phyloP scores from a whole-genome alignment of 2,797 vertebrate species.

The Sibirionetta formosa region DNA sequence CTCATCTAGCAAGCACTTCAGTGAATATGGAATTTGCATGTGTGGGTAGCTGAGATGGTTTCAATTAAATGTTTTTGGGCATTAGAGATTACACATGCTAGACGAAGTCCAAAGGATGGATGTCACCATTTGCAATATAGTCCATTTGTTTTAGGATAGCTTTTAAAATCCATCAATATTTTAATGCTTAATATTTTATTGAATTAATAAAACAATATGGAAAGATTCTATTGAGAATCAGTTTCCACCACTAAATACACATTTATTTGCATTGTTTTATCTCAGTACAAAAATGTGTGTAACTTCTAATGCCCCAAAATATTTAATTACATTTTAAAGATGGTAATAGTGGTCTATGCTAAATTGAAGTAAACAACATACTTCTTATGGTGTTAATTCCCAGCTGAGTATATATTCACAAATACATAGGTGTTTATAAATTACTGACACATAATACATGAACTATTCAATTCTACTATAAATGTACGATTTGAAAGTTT shows the following conservation, averaged over 20 bases:
- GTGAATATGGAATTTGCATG: not conserved
- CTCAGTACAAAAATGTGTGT: not conserved
- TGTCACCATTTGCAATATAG: not conserved
- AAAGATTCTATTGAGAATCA: not conserved
- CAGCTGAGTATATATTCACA: not conserved
- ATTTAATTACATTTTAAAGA: not conserved
- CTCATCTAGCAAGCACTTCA: not conserved
- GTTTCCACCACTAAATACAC: not conserved
- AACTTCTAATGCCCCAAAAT: not conserved
- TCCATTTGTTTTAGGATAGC: not conserved
- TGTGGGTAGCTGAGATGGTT: conserved; percentile 15
- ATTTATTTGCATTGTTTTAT: not conserved
- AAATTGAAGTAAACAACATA: not conserved
- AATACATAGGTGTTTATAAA: not conserved
- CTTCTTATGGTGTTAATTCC: not conserved
- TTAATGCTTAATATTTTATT: not conserved
- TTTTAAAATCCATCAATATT: conserved; percentile 7
- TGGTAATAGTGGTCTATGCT: not conserved
- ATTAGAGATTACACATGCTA: not conserved
- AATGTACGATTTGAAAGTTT: not conserved
- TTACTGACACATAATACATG: not conserved
- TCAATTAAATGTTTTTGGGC: not conserved
- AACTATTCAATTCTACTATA: not conserved
- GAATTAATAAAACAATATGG: not conserved
- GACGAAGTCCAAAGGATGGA: not conserved